Evolutionary conservation across 92 coral and sea anemone species (phyloP), one percentile per base, ranked within the genome.

Genomic region (Blastomussa wellsi): DNA sequence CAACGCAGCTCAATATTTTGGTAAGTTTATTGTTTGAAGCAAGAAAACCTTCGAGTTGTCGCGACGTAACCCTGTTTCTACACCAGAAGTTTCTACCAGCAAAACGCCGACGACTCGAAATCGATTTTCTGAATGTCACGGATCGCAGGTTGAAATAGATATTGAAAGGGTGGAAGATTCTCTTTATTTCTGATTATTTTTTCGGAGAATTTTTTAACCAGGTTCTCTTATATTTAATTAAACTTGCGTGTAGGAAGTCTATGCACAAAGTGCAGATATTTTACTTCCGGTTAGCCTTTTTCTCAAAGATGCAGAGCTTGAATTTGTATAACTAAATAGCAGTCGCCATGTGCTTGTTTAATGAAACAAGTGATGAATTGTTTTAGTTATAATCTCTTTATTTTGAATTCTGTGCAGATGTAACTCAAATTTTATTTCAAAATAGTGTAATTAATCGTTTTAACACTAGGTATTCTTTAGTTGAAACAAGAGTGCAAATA

Each of bases 1-100:
- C 33, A 85, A 85, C 77, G 88, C 88, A 20, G n/a, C 88, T 36
- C 64, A 68, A n/a, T 85, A 29, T 37, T 85, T 85, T 15, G 88
- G 88, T 85, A 49, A 85, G 88, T 85, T 57, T 26, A 31, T 66
- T 29, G 26, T 19, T 66, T 78, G 35, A 22, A 13, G 60, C 57
- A 16, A 26, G 52, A 36, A 57, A 79, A 32, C 20, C 22, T 16
- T 69, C 8, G 24, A 13, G 49, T 13, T 35, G 28, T 70, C 69
- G 35, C 52, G 42, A 12, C 38, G 36, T 47, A 82, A 82, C n/a
- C 85, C 86, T 71, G 86, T 53, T 71, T 28, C 16, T 29, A 44
- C 17, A 37, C 79, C 69, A 26, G 16, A 48, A 75, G 35, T 44
- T n/a, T 32, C 51, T n/a, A 49, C 77, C 62, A 55, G 51, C 85